A percentile compares a stretch with the other conserved stretches of the same genome.
phyloP scores from a whole-genome alignment of 2,797 vertebrate genomes.

The Lycodopsis pacificus region DNA sequence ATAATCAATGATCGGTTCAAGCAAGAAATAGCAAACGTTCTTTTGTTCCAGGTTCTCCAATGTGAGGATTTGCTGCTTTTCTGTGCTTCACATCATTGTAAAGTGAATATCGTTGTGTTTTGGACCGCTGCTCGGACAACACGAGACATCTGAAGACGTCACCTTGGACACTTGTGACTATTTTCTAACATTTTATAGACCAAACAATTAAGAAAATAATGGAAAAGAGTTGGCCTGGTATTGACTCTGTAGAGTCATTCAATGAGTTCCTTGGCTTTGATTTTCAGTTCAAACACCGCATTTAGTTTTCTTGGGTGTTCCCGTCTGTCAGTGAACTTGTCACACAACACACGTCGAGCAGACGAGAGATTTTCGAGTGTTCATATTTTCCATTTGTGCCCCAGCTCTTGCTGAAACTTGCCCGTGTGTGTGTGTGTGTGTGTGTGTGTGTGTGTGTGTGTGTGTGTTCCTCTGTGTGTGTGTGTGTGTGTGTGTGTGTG shows the following conservation, averaged over 20 bases:
- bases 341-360: constrained; percentile 32
- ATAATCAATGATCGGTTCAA: not conserved
- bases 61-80: not conserved
- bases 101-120: not conserved
- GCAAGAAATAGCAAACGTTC: not conserved
- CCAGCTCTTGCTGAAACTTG: constrained; percentile 70
- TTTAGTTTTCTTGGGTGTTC: constrained; percentile 38
- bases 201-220: not conserved
- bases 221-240: not conserved
- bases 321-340: constrained; percentile 52
- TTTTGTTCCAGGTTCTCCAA: not conserved
- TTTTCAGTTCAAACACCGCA: not conserved
- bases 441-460: too few species aligned
- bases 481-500: not conserved
- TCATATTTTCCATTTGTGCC: constrained; percentile 45
- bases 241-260: not conserved
- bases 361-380: constrained; percentile 23
- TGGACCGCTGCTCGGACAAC: not conserved
- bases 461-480: not conserved
- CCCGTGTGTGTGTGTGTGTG: constrained; percentile 8
- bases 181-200: not conserved
- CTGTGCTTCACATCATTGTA: not conserved
- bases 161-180: not conserved
- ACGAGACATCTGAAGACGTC: not conserved
- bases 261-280: constrained; percentile 6